Conservation (phyloP, 1,140 invertebrate species). For the Nautilus pompilius region DNA sequence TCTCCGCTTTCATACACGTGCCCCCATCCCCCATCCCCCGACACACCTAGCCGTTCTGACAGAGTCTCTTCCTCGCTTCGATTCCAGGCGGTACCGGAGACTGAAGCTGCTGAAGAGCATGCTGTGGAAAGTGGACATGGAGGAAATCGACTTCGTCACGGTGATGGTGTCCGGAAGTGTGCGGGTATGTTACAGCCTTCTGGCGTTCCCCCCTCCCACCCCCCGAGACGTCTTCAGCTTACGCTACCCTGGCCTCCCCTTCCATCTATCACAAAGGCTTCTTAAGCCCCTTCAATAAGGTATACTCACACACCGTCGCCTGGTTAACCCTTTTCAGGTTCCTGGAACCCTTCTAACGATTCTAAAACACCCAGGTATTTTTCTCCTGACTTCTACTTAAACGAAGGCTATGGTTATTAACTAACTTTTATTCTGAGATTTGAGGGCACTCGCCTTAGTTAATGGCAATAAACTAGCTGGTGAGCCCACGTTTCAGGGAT, state of each 20-base stretch:
- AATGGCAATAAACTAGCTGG: neutral
- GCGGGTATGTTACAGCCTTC: conserved; percentile 33
- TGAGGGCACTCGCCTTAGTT: neutral
- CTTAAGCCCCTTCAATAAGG: neutral
- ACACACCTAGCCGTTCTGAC: too few species aligned
- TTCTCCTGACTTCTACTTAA: too few species aligned
- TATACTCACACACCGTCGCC: neutral
- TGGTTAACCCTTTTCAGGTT: neutral
- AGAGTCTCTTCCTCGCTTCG: too few species aligned
- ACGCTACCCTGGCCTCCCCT: too few species aligned
- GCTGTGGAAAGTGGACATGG: conserved; percentile 44
- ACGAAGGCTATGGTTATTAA: too few species aligned
- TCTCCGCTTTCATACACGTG: too few species aligned
- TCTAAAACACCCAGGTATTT: neutral
- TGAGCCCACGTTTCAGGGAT: neutral
- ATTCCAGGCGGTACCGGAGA: conserved; percentile 35
- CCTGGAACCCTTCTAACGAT: neutral
- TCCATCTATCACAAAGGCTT: neutral
- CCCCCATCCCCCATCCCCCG: too few species aligned
- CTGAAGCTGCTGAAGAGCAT: conserved; percentile 35
- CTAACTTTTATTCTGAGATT: too few species aligned
- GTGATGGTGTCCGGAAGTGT: conserved; percentile 36
- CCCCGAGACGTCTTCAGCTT: too few species aligned
- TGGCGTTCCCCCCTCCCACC: too few species aligned
- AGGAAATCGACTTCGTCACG: conserved; percentile 46